These are phyloP conservation scores for Glareola pratincola DNA, from an alignment of 2,113 vertebrate species.

Conservation along the genomic window DNA sequence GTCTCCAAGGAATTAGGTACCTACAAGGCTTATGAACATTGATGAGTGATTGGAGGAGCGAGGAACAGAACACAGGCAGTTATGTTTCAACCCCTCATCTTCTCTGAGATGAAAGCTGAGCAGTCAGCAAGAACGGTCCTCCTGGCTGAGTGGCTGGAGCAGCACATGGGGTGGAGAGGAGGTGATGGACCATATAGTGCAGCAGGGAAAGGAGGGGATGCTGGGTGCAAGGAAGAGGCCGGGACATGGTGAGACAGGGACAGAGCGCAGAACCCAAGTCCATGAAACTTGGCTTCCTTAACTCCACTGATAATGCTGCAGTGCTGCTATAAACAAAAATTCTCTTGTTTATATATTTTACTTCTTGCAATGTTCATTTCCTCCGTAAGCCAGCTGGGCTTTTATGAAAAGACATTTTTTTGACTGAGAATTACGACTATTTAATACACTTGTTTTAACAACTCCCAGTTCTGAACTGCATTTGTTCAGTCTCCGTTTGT, in stretches of 20 bases:
- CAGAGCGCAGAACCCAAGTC: neutral
- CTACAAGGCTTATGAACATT: neutral
- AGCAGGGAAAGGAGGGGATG: neutral
- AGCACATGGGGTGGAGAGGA: neutral
- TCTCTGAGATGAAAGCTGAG: neutral
- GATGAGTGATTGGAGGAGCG: neutral
- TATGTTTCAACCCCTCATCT: neutral
- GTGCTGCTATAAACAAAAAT: neutral
- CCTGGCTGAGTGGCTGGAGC: neutral
- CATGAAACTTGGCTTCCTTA: neutral
- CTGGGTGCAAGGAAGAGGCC: neutral
- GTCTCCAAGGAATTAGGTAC: neutral
- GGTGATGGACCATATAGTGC: neutral
- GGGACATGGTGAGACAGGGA: neutral
- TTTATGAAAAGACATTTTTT: neutral
- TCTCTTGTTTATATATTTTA: neutral
- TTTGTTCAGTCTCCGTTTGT: neutral
- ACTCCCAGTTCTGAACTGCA: neutral
- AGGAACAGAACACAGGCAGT: neutral
- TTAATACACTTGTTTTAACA: neutral
- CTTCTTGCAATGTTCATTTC: neutral
- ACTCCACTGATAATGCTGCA: neutral
- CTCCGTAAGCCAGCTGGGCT: neutral
- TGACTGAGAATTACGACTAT: neutral
- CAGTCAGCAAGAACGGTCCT: neutral